These are phyloP conservation scores for Druon quercuslanigerum DNA, from an alignment of 1,140 invertebrate genomes.

Conservation along the genomic window DNA sequence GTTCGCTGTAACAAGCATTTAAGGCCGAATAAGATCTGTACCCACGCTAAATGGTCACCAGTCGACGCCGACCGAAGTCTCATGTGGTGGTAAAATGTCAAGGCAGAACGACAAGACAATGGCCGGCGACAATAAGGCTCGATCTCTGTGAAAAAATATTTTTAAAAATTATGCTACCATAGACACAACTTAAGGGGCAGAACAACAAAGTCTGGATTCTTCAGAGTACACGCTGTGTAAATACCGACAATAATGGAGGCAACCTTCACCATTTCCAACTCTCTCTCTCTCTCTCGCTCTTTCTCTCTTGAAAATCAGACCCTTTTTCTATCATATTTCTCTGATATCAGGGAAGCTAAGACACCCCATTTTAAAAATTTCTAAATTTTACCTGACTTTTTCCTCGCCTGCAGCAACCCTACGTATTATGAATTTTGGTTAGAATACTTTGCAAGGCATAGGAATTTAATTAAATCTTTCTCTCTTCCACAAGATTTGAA, in stretches of 20 bases:
- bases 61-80: constrained; percentile 15
- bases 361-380: too few species aligned
- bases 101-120: constrained; percentile 29
- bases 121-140: constrained; percentile 27
- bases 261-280: not conserved
- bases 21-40: constrained; percentile 20
- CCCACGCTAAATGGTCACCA: constrained; percentile 19
- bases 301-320: too few species aligned
- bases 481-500: too few species aligned
- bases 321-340: too few species aligned
- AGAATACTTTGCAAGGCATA: not conserved
- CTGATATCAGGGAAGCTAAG: too few species aligned
- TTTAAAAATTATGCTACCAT: constrained; percentile 24
- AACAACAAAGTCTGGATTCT: constrained; percentile 18
- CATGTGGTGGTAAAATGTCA: constrained; percentile 26
- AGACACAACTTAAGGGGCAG: constrained; percentile 10
- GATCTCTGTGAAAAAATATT: constrained; percentile 16
- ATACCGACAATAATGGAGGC: constrained; percentile 9
- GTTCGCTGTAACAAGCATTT: not conserved
- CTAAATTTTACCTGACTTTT: too few species aligned
- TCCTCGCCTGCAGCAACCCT: too few species aligned
- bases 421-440: not conserved
- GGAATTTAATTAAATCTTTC: too few species aligned
- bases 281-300: not conserved
- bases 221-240: constrained; percentile 13